Base-by-base conservation (phyloP, 1,140 invertebrate species). In the Tetragonula clypearis region DNA sequence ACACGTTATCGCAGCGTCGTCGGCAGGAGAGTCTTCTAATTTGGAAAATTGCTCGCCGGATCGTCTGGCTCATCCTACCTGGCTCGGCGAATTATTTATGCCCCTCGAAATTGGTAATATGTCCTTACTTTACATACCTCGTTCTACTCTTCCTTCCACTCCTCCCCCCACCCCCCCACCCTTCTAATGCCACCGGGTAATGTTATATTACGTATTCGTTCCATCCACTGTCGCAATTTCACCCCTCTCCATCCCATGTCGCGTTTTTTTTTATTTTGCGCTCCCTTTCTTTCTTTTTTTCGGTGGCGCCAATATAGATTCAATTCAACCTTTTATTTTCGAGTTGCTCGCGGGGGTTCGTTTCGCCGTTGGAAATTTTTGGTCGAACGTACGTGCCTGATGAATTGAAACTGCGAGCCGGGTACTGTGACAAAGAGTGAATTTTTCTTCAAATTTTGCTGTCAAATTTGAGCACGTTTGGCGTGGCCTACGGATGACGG, bases 201-300 rank as follows among this genome's bases (percentile, higher is more conserved):
- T 79, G 78, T 84, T 79, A 84, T 79, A 84, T 84, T 84, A 84
- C 82, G 68, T 84, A 84, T 84, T 84, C 82, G 82, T 84, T 79
- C 76, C 66, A 56, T 65, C 68, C 56, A 8, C n/a, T 30, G 53
- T 72, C 26, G 75, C 56, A 84, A 79, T 84, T 79, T 68, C 60
- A 65, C 53, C 56, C 26, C 6, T 9, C 69, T 62, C 53, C 56
- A 21, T 5, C 15, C 41, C 8, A 71, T 30, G 76, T 53, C 77
- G 49, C 76, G 23, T 77, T 73, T 84, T 72, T 55, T 79, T 84
- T 26, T 30, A 0, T 19, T 41, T 41, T 41, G 8, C 6, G 23
- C 21, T 15, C 15, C 23, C 30, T 68, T 35, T 41, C 35, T 72
- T 21, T 35, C 35, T 55, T 72, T 4, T 9, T 1, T 15, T 6